Percentiles rank a stretch among this genome's conserved stretches.
Conservation (phyloP, 2,113 vertebrate species). For the Columba livia region DNA sequence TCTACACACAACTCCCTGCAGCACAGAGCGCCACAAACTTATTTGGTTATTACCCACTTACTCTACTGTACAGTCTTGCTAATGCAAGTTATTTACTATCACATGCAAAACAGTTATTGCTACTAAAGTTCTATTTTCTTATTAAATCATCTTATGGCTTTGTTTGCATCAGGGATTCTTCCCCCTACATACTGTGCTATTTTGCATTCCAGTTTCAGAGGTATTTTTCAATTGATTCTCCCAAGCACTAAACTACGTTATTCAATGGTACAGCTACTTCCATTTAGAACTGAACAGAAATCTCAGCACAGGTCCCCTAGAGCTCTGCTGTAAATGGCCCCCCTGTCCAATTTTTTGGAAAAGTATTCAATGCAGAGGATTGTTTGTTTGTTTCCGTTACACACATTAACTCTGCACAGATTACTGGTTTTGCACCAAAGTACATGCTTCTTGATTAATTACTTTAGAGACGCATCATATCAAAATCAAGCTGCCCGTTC, state of each 20-base stretch:
- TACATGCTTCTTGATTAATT: slow-evolving; percentile 30
- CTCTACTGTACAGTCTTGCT: slow-evolving; percentile 72
- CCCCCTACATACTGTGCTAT: slow-evolving; percentile 83
- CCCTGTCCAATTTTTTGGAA: neutral
- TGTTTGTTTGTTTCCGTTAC: neutral
- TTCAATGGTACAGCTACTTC: slow-evolving; percentile 62
- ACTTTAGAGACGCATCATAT: slow-evolving; percentile 17
- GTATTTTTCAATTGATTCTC: slow-evolving; percentile 80
- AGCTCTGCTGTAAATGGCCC: slow-evolving; percentile 63
- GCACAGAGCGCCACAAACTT: slow-evolving; percentile 71
- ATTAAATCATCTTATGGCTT: slow-evolving; percentile 91
- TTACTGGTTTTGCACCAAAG: slow-evolving; percentile 24
- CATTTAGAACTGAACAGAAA: slow-evolving; percentile 24
- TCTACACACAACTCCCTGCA: slow-evolving; percentile 57
- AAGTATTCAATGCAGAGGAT: neutral
- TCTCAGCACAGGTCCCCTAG: slow-evolving; percentile 37
- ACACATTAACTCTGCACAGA: neutral
- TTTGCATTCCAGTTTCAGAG: slow-evolving; percentile 87
- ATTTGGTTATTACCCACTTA: slow-evolving; percentile 75
- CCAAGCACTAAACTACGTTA: slow-evolving; percentile 70
- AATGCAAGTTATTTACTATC: slow-evolving; percentile 77
- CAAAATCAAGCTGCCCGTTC: slow-evolving; percentile 56
- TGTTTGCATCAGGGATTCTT: slow-evolving; percentile 79
- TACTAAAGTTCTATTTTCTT: slow-evolving; percentile 87
- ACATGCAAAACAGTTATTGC: slow-evolving; percentile 95